Conservation (phyloP, 1,140 invertebrate species). For the Diorhabda carinulata region DNA sequence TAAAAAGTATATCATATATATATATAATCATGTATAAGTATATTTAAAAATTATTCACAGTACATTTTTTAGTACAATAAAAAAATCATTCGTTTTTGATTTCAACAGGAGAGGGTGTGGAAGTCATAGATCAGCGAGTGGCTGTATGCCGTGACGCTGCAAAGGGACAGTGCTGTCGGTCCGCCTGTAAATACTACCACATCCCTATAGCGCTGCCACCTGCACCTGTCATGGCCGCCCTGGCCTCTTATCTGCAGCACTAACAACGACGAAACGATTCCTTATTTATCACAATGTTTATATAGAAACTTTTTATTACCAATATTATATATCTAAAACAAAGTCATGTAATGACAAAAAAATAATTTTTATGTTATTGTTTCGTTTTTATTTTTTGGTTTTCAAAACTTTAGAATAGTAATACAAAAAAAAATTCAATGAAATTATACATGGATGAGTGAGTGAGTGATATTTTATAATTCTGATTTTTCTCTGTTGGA, state of each 20-base stretch:
- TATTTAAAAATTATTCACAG: too few species aligned
- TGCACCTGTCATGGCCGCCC: slow-evolving; percentile 60
- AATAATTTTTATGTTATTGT: slow-evolving; percentile 41
- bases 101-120: slow-evolving; percentile 72
- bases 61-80: too few species aligned
- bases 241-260: slow-evolving; percentile 49
- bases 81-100: slow-evolving; percentile 44
- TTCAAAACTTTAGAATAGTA: slow-evolving; percentile 30
- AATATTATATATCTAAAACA: slow-evolving; percentile 36
- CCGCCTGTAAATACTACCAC: slow-evolving; percentile 92
- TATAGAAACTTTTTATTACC: slow-evolving; percentile 47
- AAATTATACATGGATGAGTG: slow-evolving; percentile 30
- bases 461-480: slow-evolving; percentile 26
- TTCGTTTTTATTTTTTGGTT: slow-evolving; percentile 26
- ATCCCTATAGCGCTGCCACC: slow-evolving; percentile 80
- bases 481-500: slow-evolving; percentile 28
- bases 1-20: too few species aligned
- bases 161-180: slow-evolving; percentile 82
- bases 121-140: slow-evolving; percentile 89
- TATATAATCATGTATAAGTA: too few species aligned
- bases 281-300: slow-evolving; percentile 45
- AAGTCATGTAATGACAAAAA: slow-evolving; percentile 45
- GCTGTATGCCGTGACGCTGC: slow-evolving; percentile 91
- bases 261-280: slow-evolving; percentile 43
- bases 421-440: slow-evolving; percentile 16